These are phyloP conservation scores for Drosophila ohnishii DNA, from an alignment of 1,140 invertebrate genomes.

Conservation along the genomic window DNA sequence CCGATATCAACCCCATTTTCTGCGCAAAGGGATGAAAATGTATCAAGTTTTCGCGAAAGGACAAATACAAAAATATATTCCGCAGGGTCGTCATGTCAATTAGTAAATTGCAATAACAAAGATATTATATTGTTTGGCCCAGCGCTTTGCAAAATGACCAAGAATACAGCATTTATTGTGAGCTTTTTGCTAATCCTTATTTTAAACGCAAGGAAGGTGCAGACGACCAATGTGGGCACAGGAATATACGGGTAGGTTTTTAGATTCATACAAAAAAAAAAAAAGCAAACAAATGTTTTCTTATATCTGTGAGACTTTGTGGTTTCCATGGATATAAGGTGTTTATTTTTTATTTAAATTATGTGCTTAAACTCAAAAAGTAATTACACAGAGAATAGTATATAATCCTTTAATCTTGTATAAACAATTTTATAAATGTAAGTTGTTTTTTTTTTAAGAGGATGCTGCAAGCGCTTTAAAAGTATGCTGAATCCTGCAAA, in stretches of 20 bases:
- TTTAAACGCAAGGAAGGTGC: slow-evolving; percentile 7
- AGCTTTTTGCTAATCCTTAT: slow-evolving; percentile 7
- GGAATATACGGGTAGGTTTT: slow-evolving; percentile 44
- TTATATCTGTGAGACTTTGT: not conserved
- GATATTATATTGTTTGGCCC: not conserved
- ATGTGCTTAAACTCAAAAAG: not conserved
- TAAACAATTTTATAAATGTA: not conserved
- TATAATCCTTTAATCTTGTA: not conserved
- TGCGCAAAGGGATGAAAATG: slow-evolving; percentile 34
- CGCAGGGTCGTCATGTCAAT: slow-evolving; percentile 21
- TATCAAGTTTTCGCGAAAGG: slow-evolving; percentile 38
- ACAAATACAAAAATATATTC: slow-evolving; percentile 42
- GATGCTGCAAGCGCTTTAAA: not conserved
- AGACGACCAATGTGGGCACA: slow-evolving; percentile 15
- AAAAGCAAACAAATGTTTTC: not conserved
- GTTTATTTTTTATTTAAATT: not conserved
- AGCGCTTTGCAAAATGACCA: slow-evolving; percentile 18
- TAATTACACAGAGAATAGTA: not conserved
- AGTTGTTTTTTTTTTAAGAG: not conserved
- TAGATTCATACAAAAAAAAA: not conserved
- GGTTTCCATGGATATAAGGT: slow-evolving; percentile 4
- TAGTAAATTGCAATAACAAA: slow-evolving; percentile 24
- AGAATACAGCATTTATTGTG: slow-evolving; percentile 10
- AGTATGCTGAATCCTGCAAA: not conserved
- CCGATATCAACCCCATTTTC: slow-evolving; percentile 19